Percentiles rank a stretch among this genome's conserved stretches.
Conservation (phyloP, 1,140 invertebrate species). For the Planococcus citri region DNA sequence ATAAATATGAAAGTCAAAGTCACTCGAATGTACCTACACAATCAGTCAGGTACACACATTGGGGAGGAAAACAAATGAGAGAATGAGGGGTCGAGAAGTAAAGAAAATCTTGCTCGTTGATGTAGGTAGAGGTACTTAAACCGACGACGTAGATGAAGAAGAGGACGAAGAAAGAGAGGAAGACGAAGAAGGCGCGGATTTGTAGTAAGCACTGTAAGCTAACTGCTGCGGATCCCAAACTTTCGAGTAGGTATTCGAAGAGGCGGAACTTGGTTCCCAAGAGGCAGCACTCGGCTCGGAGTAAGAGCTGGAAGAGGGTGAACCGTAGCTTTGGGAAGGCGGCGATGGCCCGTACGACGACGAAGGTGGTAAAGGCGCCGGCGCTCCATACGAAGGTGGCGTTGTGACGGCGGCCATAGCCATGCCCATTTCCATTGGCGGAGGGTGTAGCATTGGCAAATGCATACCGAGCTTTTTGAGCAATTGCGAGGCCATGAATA, state of each 20-base stretch:
- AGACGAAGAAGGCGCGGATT: not conserved
- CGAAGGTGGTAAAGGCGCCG: slow-evolving; percentile 33
- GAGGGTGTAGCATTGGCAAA: slow-evolving; percentile 32
- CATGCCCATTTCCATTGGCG: slow-evolving; percentile 56
- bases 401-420: slow-evolving; percentile 35
- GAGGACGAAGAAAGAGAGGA: not conserved
- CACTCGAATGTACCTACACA: too few relatives aligned
- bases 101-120: too few relatives aligned
- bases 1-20: too few relatives aligned
- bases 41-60: too few relatives aligned
- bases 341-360: slow-evolving; percentile 44
- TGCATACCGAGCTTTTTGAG: slow-evolving; percentile 46
- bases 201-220: not conserved
- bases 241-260: slow-evolving; percentile 23
- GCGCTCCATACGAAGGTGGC: slow-evolving; percentile 33
- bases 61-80: too few relatives aligned
- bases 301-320: slow-evolving; percentile 46
- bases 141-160: too few relatives aligned
- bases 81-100: too few relatives aligned
- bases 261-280: slow-evolving; percentile 43
- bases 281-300: slow-evolving; percentile 39
- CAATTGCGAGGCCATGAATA: slow-evolving; percentile 62
- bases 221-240: slow-evolving; percentile 10
- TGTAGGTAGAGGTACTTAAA: too few relatives aligned
- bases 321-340: slow-evolving; percentile 32